Conservation (phyloP, 2,888 invertebrate genomes). For the Ophion ventricosus region DNA sequence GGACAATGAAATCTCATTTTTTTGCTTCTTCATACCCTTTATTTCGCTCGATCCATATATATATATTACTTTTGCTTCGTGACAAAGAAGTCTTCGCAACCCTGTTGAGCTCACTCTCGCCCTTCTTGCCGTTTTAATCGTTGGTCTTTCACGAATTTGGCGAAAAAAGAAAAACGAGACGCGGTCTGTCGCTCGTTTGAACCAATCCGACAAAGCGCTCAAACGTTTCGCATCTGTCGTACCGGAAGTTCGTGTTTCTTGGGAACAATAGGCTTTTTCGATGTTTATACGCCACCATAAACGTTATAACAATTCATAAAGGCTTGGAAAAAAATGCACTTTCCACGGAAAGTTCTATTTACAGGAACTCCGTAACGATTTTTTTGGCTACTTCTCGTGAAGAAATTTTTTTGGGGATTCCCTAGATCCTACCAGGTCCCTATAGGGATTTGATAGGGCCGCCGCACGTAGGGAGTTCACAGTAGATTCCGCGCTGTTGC, state of each 20-base stretch:
- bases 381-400: too few species aligned
- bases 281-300: too few species aligned
- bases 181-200: not conserved
- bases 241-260: not conserved
- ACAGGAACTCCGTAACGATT: too few species aligned
- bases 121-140: not conserved
- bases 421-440: too few species aligned
- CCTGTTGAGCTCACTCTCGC: not conserved
- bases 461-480: too few species aligned
- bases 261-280: not conserved
- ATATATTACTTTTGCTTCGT: not conserved
- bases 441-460: too few species aligned
- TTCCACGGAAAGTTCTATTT: too few species aligned
- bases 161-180: not conserved
- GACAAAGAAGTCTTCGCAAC: not conserved
- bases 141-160: not conserved
- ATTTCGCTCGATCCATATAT: not conserved
- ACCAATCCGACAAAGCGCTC: not conserved
- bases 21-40: conserved; percentile 18
- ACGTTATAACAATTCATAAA: too few species aligned
- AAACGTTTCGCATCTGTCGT: not conserved
- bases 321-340: too few species aligned
- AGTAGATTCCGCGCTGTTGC: too few species aligned
- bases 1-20: conserved; percentile 26
- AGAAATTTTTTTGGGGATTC: too few species aligned